Evolutionary conservation across 2,113 vertebrate genomes (phyloP).

Genomic region (Tylochromis polylepis): DNA sequence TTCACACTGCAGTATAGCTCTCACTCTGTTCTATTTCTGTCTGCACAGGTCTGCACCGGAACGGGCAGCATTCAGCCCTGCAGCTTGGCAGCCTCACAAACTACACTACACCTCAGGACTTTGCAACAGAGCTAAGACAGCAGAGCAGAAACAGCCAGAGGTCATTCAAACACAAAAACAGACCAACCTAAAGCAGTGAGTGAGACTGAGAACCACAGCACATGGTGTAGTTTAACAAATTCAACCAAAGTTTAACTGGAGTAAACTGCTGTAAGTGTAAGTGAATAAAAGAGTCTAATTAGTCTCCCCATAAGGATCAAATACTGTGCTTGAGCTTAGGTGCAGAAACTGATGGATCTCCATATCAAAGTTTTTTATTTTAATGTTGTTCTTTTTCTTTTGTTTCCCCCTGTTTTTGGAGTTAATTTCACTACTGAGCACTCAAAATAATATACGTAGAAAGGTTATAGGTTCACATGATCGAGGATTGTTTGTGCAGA

Average conservation of each 20-base stretch:
- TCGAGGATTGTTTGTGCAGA: too few species aligned
- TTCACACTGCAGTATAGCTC: not conserved
- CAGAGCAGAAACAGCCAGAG: constrained; percentile 5
- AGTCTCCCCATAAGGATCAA: not conserved
- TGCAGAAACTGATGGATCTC: too few species aligned
- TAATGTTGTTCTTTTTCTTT: too few species aligned
- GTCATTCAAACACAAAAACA: constrained; percentile 8
- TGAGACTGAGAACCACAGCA: not conserved
- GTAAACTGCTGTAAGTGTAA: not conserved
- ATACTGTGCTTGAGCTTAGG: too few species aligned
- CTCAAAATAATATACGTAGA: too few species aligned
- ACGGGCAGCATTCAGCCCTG: not conserved
- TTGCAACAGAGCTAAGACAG: constrained; percentile 4
- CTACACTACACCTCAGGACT: constrained; percentile 12
- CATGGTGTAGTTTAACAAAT: too few species aligned
- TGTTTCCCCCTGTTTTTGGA: too few species aligned
- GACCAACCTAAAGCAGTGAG: constrained; percentile 57
- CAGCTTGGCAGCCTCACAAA: constrained; percentile 32
- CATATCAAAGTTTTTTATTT: too few species aligned
- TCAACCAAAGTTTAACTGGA: not conserved
- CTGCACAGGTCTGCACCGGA: constrained; percentile 26
- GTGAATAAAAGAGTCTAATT: not conserved
- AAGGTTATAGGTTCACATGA: too few species aligned
- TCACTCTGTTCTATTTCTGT: not conserved
- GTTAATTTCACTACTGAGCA: too few species aligned